phyloP scores from a whole-genome alignment of 1,140 invertebrate species.

The Nasonia longicornis region DNA sequence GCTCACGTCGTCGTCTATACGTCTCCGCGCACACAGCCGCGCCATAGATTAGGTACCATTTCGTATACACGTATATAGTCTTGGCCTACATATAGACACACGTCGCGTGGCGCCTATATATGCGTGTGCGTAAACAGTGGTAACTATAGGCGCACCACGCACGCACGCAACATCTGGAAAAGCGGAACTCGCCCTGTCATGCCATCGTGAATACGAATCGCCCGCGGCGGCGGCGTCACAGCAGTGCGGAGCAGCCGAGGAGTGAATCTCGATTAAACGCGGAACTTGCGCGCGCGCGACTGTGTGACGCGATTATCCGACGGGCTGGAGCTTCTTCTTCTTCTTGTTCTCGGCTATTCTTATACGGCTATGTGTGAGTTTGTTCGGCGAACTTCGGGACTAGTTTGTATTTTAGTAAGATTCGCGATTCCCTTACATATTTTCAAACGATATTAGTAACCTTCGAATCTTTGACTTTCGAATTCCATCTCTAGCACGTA shows the following conservation, averaged over 20 bases:
- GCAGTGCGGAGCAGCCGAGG: background rate
- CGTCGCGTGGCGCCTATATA: background rate
- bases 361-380: background rate
- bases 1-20: background rate
- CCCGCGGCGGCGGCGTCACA: background rate
- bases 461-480: too few species aligned
- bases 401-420: too few species aligned
- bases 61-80: background rate
- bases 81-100: background rate
- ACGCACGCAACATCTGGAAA: slow-evolving; percentile 23
- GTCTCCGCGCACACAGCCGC: background rate
- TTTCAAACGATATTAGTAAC: too few species aligned
- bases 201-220: slow-evolving; percentile 20
- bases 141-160: background rate
- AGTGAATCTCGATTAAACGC: background rate
- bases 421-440: too few species aligned
- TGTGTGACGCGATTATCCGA: background rate
- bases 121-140: slow-evolving; percentile 26
- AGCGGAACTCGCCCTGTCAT: slow-evolving; percentile 3
- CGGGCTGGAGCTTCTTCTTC: background rate
- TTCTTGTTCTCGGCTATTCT: background rate
- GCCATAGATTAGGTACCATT: slow-evolving; percentile 19
- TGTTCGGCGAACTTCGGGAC: background rate
- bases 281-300: background rate
- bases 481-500: too few species aligned